A percentile compares a stretch with the other conserved stretches of the same genome.
phyloP scores from a whole-genome alignment of 2,797 vertebrate genomes.

The Clamator glandarius region DNA sequence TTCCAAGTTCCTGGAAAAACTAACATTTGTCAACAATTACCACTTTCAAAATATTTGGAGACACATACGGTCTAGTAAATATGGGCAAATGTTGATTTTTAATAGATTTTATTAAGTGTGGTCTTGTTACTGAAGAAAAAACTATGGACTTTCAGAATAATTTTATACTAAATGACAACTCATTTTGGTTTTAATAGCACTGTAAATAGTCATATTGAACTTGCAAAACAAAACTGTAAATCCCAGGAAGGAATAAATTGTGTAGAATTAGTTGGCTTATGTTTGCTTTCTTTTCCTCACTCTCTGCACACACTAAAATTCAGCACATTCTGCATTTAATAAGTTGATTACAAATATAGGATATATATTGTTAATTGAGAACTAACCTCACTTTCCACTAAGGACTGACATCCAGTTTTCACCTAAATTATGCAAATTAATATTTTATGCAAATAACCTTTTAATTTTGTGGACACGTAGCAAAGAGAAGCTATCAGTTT shows the following conservation, averaged over 20 bases:
- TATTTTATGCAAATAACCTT: neutral
- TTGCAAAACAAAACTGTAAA: slow-evolving; percentile 6
- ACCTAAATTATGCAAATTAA: neutral
- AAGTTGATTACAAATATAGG: neutral
- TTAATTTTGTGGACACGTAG: neutral
- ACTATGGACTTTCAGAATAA: slow-evolving; percentile 10
- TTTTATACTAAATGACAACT: neutral
- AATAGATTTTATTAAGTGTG: neutral
- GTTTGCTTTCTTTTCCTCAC: neutral
- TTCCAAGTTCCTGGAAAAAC: neutral
- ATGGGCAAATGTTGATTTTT: slow-evolving; percentile 15
- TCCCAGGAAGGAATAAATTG: neutral
- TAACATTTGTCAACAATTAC: slow-evolving; percentile 39
- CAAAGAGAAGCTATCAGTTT: neutral
- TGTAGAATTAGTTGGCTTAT: neutral
- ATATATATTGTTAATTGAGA: neutral
- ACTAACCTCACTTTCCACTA: neutral
- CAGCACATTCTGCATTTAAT: neutral
- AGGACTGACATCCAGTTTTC: neutral
- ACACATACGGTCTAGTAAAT: slow-evolving; percentile 33
- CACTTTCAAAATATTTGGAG: slow-evolving; percentile 21
- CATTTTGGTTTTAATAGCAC: slow-evolving; percentile 4
- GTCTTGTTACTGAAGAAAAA: slow-evolving; percentile 3
- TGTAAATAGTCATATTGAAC: neutral
- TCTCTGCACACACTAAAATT: neutral